phyloP scores from a whole-genome alignment of 2,113 vertebrate genomes.

The Plotosus lineatus region DNA sequence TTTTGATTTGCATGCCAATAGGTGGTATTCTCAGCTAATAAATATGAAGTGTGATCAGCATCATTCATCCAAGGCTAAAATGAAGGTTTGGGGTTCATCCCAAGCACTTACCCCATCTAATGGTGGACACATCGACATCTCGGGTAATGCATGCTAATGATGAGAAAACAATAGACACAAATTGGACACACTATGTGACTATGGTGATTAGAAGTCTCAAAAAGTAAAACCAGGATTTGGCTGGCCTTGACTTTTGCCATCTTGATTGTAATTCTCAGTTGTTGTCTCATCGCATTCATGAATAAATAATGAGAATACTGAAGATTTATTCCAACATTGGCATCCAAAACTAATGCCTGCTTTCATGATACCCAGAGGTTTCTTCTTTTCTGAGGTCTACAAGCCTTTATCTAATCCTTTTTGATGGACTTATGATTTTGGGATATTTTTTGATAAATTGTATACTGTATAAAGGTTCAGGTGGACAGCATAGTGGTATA shows the following conservation, averaged over 20 bases:
- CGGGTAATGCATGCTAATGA: slow-evolving; percentile 43
- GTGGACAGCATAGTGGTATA: no score
- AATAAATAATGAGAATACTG: slow-evolving; percentile 4
- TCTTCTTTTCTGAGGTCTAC: not conserved
- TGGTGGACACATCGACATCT: slow-evolving; percentile 53
- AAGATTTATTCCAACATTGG: not conserved
- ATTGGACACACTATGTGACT: slow-evolving; percentile 44
- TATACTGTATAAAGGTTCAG: no score
- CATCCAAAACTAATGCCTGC: not conserved
- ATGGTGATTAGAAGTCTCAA: slow-evolving; percentile 42
- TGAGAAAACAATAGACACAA: not conserved
- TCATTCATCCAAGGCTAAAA: slow-evolving; percentile 63
- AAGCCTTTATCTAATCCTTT: not conserved
- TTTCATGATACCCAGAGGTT: not conserved
- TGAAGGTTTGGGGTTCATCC: slow-evolving; percentile 60
- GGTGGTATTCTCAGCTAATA: slow-evolving; percentile 63
- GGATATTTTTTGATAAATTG: no score
- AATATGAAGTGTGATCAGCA: slow-evolving; percentile 67
- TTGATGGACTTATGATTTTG: not conserved
- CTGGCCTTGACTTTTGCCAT: slow-evolving; percentile 38
- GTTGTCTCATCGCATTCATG: slow-evolving; percentile 28
- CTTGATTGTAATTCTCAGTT: slow-evolving; percentile 42
- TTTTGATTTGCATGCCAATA: slow-evolving; percentile 68
- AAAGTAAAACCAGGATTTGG: slow-evolving; percentile 35
- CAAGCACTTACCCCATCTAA: slow-evolving; percentile 51